Base-by-base conservation (phyloP, 2,888 invertebrate genomes). In the Ochropleura leucogaster region DNA sequence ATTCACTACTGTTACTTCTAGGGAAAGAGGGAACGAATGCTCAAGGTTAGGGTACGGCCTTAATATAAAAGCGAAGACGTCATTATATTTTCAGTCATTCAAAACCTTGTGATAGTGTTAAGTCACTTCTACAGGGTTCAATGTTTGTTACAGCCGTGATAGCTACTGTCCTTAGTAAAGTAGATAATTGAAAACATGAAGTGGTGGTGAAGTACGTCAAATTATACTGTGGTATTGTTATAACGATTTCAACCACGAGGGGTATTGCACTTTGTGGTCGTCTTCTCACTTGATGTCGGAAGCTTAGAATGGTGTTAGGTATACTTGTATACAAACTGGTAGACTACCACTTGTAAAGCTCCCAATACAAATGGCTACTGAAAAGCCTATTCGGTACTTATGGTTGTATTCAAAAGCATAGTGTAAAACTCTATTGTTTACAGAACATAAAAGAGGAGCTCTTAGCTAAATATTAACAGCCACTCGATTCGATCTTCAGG, bases 221-320 rank as follows among this genome's bases (percentile, higher is more conserved):
- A 71, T 74, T 16, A n/a, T 49, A 57, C 64, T 79, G 83, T 72
- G 82, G 83, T 79, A 62, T 62, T 60, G 51, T 72, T 82, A 62
- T 64, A 74, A 82, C 65, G 47, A 72, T 63, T 67, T 64, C 49
- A 72, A 83, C 72, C 69, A 74, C 74, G 62, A 72, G 67, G 55
- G 57, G 18, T 72, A 68, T 72, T 82, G 74, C 57, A 60, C 42
- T 83, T 72, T 75, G 82, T 68, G 83, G 83, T 82, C 46, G 51
- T 57, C 55, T 75, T 68, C 71, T 68, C 64, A 62, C 47, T 51
- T 30, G 63, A 63, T 44, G 55, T 73, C 59, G 57, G 53, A 73
- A 60, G 59, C 40, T 73, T 79, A 20, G 14, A 53, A 59, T 72
- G 18, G 46, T 47, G 30, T 65, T 40, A 68, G n/a, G 30, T 68